phyloP scores from a whole-genome alignment of 2,797 vertebrate species.

The Nothura maculosa region DNA sequence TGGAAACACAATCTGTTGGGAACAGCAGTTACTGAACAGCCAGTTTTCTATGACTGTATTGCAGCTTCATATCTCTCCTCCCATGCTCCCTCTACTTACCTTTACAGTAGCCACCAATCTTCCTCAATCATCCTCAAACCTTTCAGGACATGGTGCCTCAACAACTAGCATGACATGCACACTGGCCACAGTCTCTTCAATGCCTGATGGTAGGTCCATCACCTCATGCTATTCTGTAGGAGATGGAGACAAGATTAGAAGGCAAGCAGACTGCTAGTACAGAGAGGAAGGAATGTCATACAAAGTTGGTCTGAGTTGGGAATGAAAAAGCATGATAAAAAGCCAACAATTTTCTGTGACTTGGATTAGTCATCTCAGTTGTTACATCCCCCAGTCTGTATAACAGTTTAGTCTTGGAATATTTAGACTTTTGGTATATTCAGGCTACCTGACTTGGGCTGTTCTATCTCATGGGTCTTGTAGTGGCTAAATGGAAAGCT shows the following conservation, averaged over 20 bases:
- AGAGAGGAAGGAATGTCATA: background rate
- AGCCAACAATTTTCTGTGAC: background rate
- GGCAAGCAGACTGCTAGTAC: background rate
- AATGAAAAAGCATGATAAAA: background rate
- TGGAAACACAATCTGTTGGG: background rate
- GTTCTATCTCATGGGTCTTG: background rate
- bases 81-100: background rate
- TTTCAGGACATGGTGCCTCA: background rate
- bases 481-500: background rate
- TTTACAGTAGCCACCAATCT: background rate
- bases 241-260: background rate
- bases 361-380: background rate
- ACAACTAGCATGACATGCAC: background rate
- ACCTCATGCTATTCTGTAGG: background rate
- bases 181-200: background rate
- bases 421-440: background rate
- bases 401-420: background rate
- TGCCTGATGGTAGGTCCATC: background rate
- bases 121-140: background rate
- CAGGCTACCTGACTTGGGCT: background rate
- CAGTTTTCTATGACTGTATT: background rate
- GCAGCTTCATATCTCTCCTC: background rate
- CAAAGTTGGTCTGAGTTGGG: background rate
- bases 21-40: background rate
- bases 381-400: background rate